phyloP scores from a whole-genome alignment of 2,888 invertebrate species.

The Philaethria dido region DNA sequence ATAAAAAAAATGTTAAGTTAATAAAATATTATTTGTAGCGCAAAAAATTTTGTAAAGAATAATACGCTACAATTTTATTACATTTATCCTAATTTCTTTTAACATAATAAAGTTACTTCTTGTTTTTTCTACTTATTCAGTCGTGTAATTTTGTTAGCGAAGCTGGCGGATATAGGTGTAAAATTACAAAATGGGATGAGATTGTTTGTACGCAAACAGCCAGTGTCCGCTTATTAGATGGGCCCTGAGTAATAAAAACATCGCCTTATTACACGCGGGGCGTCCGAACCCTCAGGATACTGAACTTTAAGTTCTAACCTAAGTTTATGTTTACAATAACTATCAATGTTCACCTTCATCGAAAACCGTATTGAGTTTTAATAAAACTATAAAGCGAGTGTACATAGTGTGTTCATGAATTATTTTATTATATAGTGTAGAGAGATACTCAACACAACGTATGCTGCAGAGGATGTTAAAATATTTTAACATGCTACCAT shows the following conservation, averaged over 20 bases:
- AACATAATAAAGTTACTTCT: slow-evolving; percentile 41
- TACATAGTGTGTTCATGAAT: neutral
- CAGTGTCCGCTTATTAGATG: slow-evolving; percentile 77
- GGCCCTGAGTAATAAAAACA: slow-evolving; percentile 77
- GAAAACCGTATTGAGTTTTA: neutral
- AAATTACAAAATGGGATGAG: slow-evolving; percentile 72
- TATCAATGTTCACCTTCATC: neutral
- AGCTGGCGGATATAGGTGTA: slow-evolving; percentile 66
- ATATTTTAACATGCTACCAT: too few species aligned
- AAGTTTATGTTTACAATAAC: slow-evolving; percentile 72
- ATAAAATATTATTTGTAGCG: neutral
- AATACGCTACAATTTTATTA: slow-evolving; percentile 12
- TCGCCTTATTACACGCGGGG: slow-evolving; percentile 70
- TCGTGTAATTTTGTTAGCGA: slow-evolving; percentile 61
- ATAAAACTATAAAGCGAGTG: neutral
- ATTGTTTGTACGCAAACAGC: slow-evolving; percentile 77
- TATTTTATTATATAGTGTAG: too few species aligned
- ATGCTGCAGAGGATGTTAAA: too few species aligned
- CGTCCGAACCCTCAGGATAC: slow-evolving; percentile 57
- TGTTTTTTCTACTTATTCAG: slow-evolving; percentile 59
- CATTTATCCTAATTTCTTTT: slow-evolving; percentile 18
- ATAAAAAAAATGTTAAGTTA: neutral
- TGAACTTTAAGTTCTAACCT: slow-evolving; percentile 75
- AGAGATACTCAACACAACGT: too few species aligned
- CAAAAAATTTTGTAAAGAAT: slow-evolving; percentile 6